phyloP scores from a whole-genome alignment of 2,113 vertebrate species.

The Agapornis roseicollis region DNA sequence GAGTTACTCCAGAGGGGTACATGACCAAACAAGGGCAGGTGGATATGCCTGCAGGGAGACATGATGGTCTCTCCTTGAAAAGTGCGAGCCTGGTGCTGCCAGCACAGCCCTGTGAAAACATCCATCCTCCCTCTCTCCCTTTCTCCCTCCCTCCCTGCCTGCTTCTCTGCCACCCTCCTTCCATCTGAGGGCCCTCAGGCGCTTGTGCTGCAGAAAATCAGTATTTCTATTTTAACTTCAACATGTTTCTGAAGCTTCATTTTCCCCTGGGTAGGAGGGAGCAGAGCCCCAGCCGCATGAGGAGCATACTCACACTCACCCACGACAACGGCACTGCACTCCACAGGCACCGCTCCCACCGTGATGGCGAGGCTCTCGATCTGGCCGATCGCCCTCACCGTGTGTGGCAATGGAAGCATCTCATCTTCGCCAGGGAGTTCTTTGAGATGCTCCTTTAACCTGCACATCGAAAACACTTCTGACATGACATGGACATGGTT shows the following conservation, averaged over 20 bases:
- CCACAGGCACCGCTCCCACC: constrained; percentile 68
- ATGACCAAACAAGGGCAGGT: accelerated
- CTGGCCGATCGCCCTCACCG: constrained; percentile 70
- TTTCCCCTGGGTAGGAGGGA: neutral
- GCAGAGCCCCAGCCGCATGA: accelerated
- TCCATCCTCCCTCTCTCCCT: neutral
- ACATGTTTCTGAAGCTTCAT: neutral
- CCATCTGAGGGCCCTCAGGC: neutral
- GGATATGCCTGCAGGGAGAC: neutral
- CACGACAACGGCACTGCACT: constrained; percentile 73
- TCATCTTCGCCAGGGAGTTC: constrained; percentile 66
- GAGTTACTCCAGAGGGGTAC: neutral
- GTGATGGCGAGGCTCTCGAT: constrained; percentile 73
- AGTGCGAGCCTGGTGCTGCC: neutral
- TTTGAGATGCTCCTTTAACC: constrained; percentile 77
- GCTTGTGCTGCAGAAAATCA: neutral
- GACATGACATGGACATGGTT: neutral
- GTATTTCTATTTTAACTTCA: neutral
- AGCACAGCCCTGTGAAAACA: neutral
- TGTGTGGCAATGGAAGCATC: constrained; percentile 38
- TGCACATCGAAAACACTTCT: constrained; percentile 37
- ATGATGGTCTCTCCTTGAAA: neutral
- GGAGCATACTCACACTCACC: constrained; percentile 64
- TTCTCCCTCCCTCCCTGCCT: neutral
- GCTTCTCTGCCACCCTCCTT: neutral